Evolutionary conservation across 2,797 vertebrate species (phyloP), one percentile per base, ranked within the genome.

Genomic region (Danio albolineatus): DNA sequence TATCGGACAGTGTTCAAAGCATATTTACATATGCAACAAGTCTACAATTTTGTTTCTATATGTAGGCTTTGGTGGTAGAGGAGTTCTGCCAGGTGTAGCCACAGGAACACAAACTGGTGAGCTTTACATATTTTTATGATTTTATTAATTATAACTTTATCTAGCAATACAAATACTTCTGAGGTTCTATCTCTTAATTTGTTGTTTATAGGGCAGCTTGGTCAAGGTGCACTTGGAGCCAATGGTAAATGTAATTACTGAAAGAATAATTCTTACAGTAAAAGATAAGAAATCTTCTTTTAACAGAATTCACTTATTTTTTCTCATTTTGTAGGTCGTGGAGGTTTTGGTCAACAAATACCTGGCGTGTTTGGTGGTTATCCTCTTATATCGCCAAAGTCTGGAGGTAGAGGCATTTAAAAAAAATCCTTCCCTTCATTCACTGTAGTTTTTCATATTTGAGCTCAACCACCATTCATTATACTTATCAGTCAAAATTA

Each of bases 331-430:
- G 96, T 93, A 85, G 95, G 92, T 48, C 92, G 95, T 38, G 96
- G 94, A 79, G 91, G 92, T 71, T 95, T 94, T 89, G 94, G 93
- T 88, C 96, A 93, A 73, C 91, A 87, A 56, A 62, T 97, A 86
- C 96, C 96, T 0, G 97, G 97, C 21, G 94, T 99, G 78, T 97
- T 97, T 70, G 93, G 96, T 85, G 97, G 97, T 79, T 99, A 97
- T 88, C 97, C 97, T 86, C 96, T 99, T 79, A 96, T 98, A 91
- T 90, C 96, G 74, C 97, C 97, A 86, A 99, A 98, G 89, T 88
- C 96, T 78, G 94, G 94, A 94, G 97, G 97, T 99, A 94, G 89
- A 49, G 7, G 10, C 14, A 49, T 39, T 74, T 59, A 28, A 59
- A 39, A 28, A 59, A 39, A 49, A 39, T 28, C 2, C 19, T 6